Evolutionary conservation across 2,797 vertebrate genomes (phyloP), one percentile per base, ranked within the genome.

Genomic region (Fistularia tabacaria): DNA sequence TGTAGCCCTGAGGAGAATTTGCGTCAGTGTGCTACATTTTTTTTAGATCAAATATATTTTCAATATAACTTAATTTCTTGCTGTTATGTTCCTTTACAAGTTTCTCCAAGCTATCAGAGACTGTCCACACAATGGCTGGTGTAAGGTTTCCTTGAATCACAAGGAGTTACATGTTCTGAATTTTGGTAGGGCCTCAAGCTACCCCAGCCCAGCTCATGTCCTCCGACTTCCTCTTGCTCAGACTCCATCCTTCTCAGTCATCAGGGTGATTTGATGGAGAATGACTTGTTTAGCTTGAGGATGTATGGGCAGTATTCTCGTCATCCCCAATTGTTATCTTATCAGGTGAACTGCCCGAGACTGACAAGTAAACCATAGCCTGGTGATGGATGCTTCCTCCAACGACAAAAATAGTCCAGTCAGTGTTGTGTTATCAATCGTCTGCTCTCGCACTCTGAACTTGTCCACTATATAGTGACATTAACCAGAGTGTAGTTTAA

Each of bases 161-260:
- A 41, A 54, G 70, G 14, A 12, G 57, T 25, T 51, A 53, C 44
- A 38, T 47, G 40, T 46, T 55, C 11, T 46, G 25, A 36, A 38
- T 71, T 64, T 51, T 25, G 60, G 13, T 46, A 37, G n/a, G 3
- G 37, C 42, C 36, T 56, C 36, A 64, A 51, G 49, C 46, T 48
- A 57, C 14, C 36, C 13, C 44, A 43, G 59, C 46, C 55, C 15
- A 60, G 57, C 63, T 71, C 60, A 77, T 80, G 59, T 79, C 62
- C 52, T 45, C 44, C 44, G 11, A 70, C 74, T 87, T 87, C 81
- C 83, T 80, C 51, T 43, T 10, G 42, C 39, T 49, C 64, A 53
- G 78, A 62, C 83, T 78, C 79, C 83, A 80, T 90, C 87, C 89
- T 89, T 68, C 68, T 90, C 86, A 71, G 62, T 90, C 88, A 88